These are phyloP conservation scores for Altica lythri DNA, from an alignment of 2,888 invertebrate species.

Conservation along the genomic window DNA sequence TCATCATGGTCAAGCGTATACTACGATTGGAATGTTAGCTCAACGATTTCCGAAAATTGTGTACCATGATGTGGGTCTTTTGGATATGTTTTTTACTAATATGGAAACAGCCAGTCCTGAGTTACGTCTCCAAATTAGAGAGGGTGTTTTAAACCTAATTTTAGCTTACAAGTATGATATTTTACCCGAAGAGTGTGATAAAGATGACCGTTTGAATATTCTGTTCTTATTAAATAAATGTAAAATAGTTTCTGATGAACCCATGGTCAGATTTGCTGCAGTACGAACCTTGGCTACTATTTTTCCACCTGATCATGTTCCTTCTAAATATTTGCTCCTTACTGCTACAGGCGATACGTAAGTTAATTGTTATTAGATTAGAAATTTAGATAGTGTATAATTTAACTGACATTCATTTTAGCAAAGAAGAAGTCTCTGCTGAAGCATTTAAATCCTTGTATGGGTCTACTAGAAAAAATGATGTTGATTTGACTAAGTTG, in stretches of 20 bases:
- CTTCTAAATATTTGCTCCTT: slow-evolving; percentile 80
- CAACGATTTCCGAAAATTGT: slow-evolving; percentile 67
- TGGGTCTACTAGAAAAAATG: slow-evolving; percentile 66
- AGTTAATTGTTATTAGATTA: slow-evolving; percentile 41
- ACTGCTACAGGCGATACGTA: slow-evolving; percentile 84
- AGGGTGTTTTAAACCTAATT: slow-evolving; percentile 53
- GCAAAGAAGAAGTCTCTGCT: slow-evolving; percentile 75
- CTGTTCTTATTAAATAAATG: slow-evolving; percentile 67
- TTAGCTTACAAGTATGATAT: slow-evolving; percentile 52
- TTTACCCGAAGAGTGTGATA: slow-evolving; percentile 49
- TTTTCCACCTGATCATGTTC: slow-evolving; percentile 80
- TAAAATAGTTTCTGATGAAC: slow-evolving; percentile 76
- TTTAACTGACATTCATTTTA: slow-evolving; percentile 47
- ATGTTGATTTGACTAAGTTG: slow-evolving; percentile 55
- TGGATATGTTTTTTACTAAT: slow-evolving; percentile 61
- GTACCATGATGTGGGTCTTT: slow-evolving; percentile 67
- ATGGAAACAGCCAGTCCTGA: slow-evolving; percentile 57
- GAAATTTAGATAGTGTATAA: neutral
- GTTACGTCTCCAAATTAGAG: slow-evolving; percentile 53
- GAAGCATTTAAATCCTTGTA: slow-evolving; percentile 78
- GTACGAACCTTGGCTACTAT: slow-evolving; percentile 81
- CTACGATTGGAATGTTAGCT: slow-evolving; percentile 72
- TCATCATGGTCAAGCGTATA: slow-evolving; percentile 73
- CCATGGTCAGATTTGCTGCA: slow-evolving; percentile 81
- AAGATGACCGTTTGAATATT: slow-evolving; percentile 52